Evolutionary conservation across 1,140 invertebrate species (phyloP).

Genomic region (Bacillus rossius): DNA sequence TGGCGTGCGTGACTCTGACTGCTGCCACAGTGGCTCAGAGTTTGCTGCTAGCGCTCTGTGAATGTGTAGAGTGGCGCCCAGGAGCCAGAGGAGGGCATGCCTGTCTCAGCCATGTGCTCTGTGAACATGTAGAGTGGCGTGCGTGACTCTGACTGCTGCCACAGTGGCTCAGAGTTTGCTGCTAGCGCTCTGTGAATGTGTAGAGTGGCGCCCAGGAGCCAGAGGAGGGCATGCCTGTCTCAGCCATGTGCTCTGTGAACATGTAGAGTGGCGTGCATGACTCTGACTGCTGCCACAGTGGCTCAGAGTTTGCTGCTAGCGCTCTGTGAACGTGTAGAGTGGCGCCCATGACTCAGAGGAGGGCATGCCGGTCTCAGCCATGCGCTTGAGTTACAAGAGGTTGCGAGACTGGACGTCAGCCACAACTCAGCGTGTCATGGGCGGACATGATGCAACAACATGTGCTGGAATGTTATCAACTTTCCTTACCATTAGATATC

Average conservation of each 20-base stretch:
- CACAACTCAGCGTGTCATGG: too few relatives aligned
- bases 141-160: too few relatives aligned
- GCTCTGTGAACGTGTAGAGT: not conserved
- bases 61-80: not conserved
- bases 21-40: slow-evolving; percentile 34
- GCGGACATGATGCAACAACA: too few relatives aligned
- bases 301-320: slow-evolving; percentile 12
- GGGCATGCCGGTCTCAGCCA: not conserved
- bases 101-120: slow-evolving; percentile 9
- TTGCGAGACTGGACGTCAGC: too few relatives aligned
- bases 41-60: slow-evolving; percentile 1
- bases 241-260: slow-evolving; percentile 13
- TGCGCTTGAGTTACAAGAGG: too few relatives aligned
- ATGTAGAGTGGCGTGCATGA: too few relatives aligned
- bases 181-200: not conserved
- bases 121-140: slow-evolving; percentile 11
- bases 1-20: too few relatives aligned
- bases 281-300: slow-evolving; percentile 39
- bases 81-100: not conserved
- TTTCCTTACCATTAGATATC: too few relatives aligned
- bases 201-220: not conserved
- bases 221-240: not conserved
- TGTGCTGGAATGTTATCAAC: too few relatives aligned
- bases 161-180: slow-evolving; percentile 23
- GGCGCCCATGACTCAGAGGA: not conserved